phyloP scores from a whole-genome alignment of 1,140 invertebrate species.

The Drosophila melanica region DNA sequence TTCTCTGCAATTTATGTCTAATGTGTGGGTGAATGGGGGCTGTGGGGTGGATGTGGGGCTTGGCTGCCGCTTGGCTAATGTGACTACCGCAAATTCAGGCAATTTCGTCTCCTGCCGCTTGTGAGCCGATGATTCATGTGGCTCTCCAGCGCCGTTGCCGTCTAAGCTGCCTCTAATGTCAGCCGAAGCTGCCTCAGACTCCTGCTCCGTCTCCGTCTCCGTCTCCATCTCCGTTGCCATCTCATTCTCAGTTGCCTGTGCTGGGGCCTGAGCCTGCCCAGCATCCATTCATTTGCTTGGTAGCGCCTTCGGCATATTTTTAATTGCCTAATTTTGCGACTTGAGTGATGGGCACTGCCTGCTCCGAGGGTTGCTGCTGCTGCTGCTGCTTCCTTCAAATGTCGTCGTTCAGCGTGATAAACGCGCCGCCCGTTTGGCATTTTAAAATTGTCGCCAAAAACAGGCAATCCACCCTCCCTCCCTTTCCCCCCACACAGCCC shows the following conservation, averaged over 20 bases:
- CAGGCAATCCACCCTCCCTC: conserved; percentile 14
- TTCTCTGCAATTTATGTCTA: conserved; percentile 35
- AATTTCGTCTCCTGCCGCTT: conserved; percentile 45
- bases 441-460: conserved; percentile 81
- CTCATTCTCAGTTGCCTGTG: too few species aligned
- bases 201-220: not conserved
- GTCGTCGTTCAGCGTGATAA: conserved; percentile 77
- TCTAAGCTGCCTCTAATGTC: conserved; percentile 50
- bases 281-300: conserved; percentile 65
- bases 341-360: conserved; percentile 79
- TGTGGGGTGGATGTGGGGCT: not conserved
- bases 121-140: conserved; percentile 77
- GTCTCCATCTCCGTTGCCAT: not conserved
- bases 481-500: not conserved
- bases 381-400: conserved; percentile 59
- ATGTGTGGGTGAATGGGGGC: not conserved
- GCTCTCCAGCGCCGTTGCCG: conserved; percentile 23
- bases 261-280: not conserved
- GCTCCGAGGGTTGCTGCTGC: conserved; percentile 52
- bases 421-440: conserved; percentile 74
- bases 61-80: conserved; percentile 34
- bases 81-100: conserved; percentile 44
- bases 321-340: conserved; percentile 84
- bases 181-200: not conserved
- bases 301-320: conserved; percentile 83